Evolutionary conservation across 2,888 invertebrate genomes (phyloP).

Genomic region (Leptopilina myrica): DNA sequence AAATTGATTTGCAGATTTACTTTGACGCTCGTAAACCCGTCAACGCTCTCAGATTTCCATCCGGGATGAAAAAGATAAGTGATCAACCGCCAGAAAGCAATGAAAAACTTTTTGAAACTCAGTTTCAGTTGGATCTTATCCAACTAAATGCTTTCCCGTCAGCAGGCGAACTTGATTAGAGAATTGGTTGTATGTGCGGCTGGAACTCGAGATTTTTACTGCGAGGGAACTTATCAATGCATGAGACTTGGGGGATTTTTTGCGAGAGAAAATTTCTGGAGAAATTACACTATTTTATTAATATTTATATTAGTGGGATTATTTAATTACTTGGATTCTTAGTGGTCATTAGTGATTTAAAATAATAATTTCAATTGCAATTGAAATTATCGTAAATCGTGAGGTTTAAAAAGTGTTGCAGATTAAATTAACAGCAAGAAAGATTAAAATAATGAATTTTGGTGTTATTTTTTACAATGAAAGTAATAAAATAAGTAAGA

Average conservation of each 20-base stretch:
- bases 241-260: neutral
- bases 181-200: neutral
- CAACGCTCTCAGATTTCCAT: slow-evolving; percentile 12
- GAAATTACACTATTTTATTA: too few species aligned
- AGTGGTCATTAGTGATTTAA: too few species aligned
- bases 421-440: too few species aligned
- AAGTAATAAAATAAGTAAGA: too few species aligned
- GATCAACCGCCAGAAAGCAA: slow-evolving; percentile 27
- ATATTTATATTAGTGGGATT: too few species aligned
- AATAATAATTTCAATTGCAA: too few species aligned
- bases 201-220: neutral
- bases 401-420: too few species aligned
- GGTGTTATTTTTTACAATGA: too few species aligned
- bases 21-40: slow-evolving; percentile 30
- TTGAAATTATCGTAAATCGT: too few species aligned
- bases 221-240: slow-evolving; percentile 17
- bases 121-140: slow-evolving; percentile 27
- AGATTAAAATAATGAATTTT: too few species aligned
- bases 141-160: slow-evolving; percentile 24
- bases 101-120: slow-evolving; percentile 19
- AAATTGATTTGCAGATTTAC: slow-evolving; percentile 26
- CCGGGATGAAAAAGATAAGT: slow-evolving; percentile 31
- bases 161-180: slow-evolving; percentile 26
- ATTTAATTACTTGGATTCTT: too few species aligned
- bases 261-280: neutral